Evolutionary conservation across 2,797 vertebrate genomes (phyloP), one percentile per base, ranked within the genome.

Genomic region (Danio albolineatus): DNA sequence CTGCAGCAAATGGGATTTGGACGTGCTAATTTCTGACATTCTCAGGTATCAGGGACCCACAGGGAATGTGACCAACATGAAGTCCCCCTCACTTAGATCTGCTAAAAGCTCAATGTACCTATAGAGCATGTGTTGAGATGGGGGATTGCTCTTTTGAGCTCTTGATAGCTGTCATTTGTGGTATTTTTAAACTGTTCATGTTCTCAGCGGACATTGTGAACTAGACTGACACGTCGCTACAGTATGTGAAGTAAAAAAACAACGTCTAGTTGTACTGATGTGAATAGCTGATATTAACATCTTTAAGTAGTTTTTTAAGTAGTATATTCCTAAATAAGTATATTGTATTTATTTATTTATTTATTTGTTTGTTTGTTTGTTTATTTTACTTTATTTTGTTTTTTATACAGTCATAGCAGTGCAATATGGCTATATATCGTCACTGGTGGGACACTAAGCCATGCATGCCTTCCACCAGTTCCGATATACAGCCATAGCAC

Each of bases 21-120:
- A 14, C 16, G 2, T 49, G 73, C 17, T 76, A 44, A 76, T 76
- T 80, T 66, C 51, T 60, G 51, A 59, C 62, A 76, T 76, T 51
- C 73, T 72, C 9, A 57, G 39, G 65, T 76, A 51, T 56, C 41
- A n/a, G 59, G 43, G n/a, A n/a, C 39, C 7, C 57, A 36, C 7
- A 3, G 28, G 16, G 53, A 65, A 39, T 28, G 38, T n/a, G 48
- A 51, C 38, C 57, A 51, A 64, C 36, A 48, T 57, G 2, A 44
- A 36, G 39, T 36, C 41, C 12, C 36, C 7, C 17, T 75, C 44
- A 17, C 17, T 74, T 28, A 75, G 43, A 75, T 17, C 53, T 60
- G 79, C 53, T 81, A 36, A 81, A 53, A 43, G 46, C 21, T 39
- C 51, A 14, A 19, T 44, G n/a, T 44, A 5, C 41, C 54, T 56